These are phyloP conservation scores for Callyntrura guangdongensis DNA, from an alignment of 2,888 invertebrate species.

Conservation along the genomic window DNA sequence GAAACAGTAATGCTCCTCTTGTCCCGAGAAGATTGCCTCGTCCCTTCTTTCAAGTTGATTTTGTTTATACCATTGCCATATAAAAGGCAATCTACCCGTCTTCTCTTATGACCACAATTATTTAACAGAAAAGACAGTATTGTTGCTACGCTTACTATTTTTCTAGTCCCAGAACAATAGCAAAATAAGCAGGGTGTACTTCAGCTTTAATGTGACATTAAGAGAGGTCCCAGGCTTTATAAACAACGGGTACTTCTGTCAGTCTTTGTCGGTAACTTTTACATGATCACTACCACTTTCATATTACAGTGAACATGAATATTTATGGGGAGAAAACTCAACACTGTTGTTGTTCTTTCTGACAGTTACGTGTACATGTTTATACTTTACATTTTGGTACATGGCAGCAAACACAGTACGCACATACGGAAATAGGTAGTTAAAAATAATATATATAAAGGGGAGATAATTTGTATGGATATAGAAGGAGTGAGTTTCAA, in stretches of 20 bases:
- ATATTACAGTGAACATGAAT: slow-evolving; percentile 7
- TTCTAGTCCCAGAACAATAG: background rate
- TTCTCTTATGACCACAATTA: background rate
- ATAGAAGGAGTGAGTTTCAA: background rate
- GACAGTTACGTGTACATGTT: background rate
- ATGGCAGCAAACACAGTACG: background rate
- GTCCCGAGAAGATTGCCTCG: background rate
- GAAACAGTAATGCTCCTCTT: background rate
- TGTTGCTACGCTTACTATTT: background rate
- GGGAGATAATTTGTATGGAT: background rate
- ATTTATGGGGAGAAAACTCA: slow-evolving; percentile 9
- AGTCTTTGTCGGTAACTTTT: background rate
- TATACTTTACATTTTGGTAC: background rate
- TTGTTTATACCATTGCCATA: background rate
- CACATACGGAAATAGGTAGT: background rate
- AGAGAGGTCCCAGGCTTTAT: background rate
- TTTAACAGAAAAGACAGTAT: no score
- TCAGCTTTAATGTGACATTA: background rate
- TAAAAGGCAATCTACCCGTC: background rate
- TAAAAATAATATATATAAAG: no score
- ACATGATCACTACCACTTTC: background rate
- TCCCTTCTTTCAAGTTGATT: background rate
- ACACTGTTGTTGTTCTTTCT: background rate
- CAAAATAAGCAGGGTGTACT: background rate
- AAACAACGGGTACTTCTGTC: slow-evolving; percentile 13